Base-by-base conservation (phyloP, 2,113 vertebrate species). In the Bufo gargarizans region DNA sequence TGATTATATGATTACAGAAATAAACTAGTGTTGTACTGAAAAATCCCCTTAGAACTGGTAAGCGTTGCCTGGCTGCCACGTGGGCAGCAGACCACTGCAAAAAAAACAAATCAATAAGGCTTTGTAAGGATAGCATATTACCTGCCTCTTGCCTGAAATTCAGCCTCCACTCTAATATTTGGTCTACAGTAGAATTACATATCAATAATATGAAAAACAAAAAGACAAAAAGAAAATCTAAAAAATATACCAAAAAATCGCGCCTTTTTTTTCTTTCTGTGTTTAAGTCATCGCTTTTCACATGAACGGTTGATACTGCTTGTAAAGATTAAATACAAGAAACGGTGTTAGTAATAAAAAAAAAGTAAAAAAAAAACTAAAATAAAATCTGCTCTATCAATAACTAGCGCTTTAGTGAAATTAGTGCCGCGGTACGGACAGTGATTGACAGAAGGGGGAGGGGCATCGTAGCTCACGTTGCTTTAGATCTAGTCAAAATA, bases 111-210 rank as follows among this genome's bases (percentile, higher is more conserved):
- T 10, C 0, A 88, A 89, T 95, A 95, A 95, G 95, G 94, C 95
- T 95, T 76, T 10, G 22, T 80, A 67, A 56, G 8, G 50, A 87
- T 87, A 94, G 92, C 88, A 92, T 90, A 91, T 92, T 89, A 90
- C 50, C 90, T 91, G 92, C 91, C 93, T 93, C 45, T 91, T 93
- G 94, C 93, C 92, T 90, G 91, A 89, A 90, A 91, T 91, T 91
- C 90, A 93, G 92, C 88, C 91, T 90, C 50, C 92, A 91, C 92
- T 91, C 17, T 3, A 94, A 92, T 93, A 96, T 94, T 96, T 96
- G 95, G 95, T 96, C 95, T 96, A 96, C 93, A 95, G 95, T 96
- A 96, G 94, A 96, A 94, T 93, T 93, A 95, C 93, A 92, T 94
- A 90, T 94, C 92, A 92, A 92, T 78, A 94, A 93, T 90, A 93